Evolutionary conservation across 2,113 vertebrate genomes (phyloP).

Genomic region (Jaculus jaculus): DNA sequence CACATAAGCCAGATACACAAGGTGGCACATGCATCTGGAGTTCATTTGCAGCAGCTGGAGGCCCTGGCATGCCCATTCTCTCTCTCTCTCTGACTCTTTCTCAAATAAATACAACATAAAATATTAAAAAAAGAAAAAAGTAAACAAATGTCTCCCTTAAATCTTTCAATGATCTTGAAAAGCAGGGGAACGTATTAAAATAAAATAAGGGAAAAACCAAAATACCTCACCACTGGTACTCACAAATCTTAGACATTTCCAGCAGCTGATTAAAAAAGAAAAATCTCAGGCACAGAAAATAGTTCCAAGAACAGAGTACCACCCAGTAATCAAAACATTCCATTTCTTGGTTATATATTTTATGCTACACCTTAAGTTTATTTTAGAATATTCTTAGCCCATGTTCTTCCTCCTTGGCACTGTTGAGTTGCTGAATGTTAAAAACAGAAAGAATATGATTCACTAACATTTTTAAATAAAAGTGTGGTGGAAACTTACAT

Average conservation of each 20-base stretch:
- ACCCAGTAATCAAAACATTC: constrained; percentile 74
- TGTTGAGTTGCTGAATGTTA: constrained; percentile 56
- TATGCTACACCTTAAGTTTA: constrained; percentile 74
- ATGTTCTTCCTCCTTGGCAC: constrained; percentile 56
- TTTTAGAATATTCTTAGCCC: constrained; percentile 75
- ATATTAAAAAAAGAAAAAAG: neutral
- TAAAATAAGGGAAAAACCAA: constrained; percentile 51
- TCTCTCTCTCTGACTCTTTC: too few species aligned
- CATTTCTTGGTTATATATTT: constrained; percentile 62
- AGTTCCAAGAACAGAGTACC: constrained; percentile 65
- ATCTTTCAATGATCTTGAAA: neutral
- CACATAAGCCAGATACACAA: too few species aligned
- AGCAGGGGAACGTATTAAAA: constrained; percentile 19
- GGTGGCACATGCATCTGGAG: too few species aligned
- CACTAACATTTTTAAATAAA: constrained; percentile 42
- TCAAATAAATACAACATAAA: too few species aligned
- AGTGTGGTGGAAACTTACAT: neutral
- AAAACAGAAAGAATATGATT: constrained; percentile 56
- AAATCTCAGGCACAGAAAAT: constrained; percentile 43
- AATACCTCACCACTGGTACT: constrained; percentile 19
- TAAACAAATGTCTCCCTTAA: too few species aligned
- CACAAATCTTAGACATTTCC: constrained; percentile 51
- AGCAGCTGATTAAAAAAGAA: constrained; percentile 21
- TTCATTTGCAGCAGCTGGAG: too few species aligned
- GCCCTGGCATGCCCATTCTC: too few species aligned